Percentiles rank a stretch among this genome's conserved stretches.
These are phyloP conservation scores for Volucella inflata DNA, from an alignment of 2,888 invertebrate genomes.

Conservation along the genomic window DNA sequence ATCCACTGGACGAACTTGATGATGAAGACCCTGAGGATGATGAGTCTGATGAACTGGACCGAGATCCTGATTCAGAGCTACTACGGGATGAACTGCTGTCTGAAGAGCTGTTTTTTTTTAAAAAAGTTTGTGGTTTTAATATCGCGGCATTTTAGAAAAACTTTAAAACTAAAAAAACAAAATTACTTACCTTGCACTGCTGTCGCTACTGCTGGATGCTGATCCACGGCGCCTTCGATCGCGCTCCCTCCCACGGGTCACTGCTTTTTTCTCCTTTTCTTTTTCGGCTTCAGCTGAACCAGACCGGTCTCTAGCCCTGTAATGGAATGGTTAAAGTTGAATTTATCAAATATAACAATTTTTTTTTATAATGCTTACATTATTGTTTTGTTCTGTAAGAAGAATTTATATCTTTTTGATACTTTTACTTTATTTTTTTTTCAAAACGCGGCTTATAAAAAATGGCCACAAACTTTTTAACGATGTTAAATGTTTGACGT, in stretches of 20 bases:
- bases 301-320: constrained; percentile 90
- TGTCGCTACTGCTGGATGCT: constrained; percentile 92
- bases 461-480: constrained; percentile 46
- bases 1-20: constrained; percentile 87
- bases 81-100: constrained; percentile 91
- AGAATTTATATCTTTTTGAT: neutral
- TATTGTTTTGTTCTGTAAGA: constrained; percentile 1
- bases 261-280: constrained; percentile 88
- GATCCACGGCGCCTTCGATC: constrained; percentile 85
- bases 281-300: constrained; percentile 89
- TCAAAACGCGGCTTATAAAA: constrained; percentile 2
- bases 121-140: constrained; percentile 29
- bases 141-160: neutral
- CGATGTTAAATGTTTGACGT: constrained; percentile 54
- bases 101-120: constrained; percentile 87
- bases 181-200: constrained; percentile 87
- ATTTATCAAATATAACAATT: too few species aligned
- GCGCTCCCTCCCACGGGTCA: constrained; percentile 80
- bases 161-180: neutral
- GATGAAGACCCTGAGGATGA: constrained; percentile 86
- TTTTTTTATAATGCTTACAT: constrained; percentile 33
- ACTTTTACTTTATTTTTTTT: neutral
- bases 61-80: constrained; percentile 89
- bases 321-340: neutral
- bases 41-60: constrained; percentile 89